phyloP scores from a whole-genome alignment of 1,140 invertebrate genomes.

The Platyscapa corneri region DNA sequence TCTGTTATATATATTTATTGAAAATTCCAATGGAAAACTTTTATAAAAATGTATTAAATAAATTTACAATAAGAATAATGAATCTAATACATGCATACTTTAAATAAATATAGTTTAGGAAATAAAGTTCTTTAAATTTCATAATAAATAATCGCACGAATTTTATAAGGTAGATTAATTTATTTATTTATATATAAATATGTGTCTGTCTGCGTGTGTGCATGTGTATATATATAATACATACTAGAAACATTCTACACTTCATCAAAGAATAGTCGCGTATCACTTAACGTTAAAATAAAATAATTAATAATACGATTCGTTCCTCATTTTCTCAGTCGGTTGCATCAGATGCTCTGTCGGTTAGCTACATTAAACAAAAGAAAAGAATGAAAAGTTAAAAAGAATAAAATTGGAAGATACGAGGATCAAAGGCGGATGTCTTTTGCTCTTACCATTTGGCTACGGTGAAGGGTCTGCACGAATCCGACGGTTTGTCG shows the following conservation, averaged over 20 bases:
- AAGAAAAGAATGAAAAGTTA: slow-evolving; percentile 1
- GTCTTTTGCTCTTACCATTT: slow-evolving; percentile 61
- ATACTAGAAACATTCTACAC: slow-evolving; percentile 18
- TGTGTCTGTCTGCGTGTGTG: not conserved
- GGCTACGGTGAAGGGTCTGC: slow-evolving; percentile 60
- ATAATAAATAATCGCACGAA: not conserved
- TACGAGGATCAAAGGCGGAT: not conserved
- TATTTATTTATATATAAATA: not conserved
- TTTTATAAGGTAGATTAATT: slow-evolving; percentile 1
- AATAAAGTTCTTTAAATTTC: not conserved
- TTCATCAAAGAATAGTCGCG: slow-evolving; percentile 24
- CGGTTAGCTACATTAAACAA: slow-evolving; percentile 34
- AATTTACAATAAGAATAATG: not conserved
- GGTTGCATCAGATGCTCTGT: not conserved
- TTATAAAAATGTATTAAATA: not conserved
- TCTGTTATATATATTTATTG: too few relatives aligned
- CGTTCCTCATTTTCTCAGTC: slow-evolving; percentile 40
- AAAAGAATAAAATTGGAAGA: not conserved
- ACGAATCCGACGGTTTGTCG: slow-evolving; percentile 63
- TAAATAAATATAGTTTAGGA: not conserved
- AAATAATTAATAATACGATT: slow-evolving; percentile 49
- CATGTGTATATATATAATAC: slow-evolving; percentile 29
- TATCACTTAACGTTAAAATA: slow-evolving; percentile 44
- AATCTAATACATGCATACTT: not conserved
- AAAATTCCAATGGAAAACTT: too few relatives aligned